Evolutionary conservation across 2,113 vertebrate species (phyloP), one percentile per base, ranked within the genome.

Genomic region (Oreocharis arfaki): DNA sequence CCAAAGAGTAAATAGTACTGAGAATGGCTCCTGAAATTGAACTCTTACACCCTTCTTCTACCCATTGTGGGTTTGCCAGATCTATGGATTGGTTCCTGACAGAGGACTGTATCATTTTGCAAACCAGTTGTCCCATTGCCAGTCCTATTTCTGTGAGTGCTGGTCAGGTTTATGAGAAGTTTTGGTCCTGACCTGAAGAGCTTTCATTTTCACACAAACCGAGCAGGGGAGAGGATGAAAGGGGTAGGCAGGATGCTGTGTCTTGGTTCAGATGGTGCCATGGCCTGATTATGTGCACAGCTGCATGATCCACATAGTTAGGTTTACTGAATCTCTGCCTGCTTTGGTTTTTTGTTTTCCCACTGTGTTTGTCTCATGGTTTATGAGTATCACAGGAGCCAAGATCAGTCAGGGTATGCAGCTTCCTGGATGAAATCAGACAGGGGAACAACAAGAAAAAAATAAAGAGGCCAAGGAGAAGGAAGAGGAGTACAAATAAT

Each of bases 241-340:
- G 42, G n/a, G 17, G 8, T 20, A 27, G 42, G 47, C 0, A 0
- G 32, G 32, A 37, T 49, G 17, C 28, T 1, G 3, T n/a, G 46
- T 30, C 57, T 78, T 1, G 0, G 50, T 39, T 90, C 63, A 59
- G 18, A 16, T 59, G 8, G 9, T 71, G 74, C 65, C 49, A 13
- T 17, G 74, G 59, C 33, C 50, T 77, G 16, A 35, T 57, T 20
- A 49, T 11, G 3, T 53, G 82, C 53, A 26, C 35, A 80, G 63
- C 64, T 70, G 35, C 33, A 91, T 24, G 26, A 42, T 52, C 35
- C 21, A 50, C 35, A 11, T 46, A 16, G 9, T 44, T 73, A 53
- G 28, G 33, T 90, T 86, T 84, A 68, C 33, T 39, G 52, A 16
- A 47, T 74, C 71, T 23, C 35, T 20, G 60, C 24, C 44, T 84